Conservation (phyloP, 2,888 invertebrate genomes). For the Cerastis rubricosa region DNA sequence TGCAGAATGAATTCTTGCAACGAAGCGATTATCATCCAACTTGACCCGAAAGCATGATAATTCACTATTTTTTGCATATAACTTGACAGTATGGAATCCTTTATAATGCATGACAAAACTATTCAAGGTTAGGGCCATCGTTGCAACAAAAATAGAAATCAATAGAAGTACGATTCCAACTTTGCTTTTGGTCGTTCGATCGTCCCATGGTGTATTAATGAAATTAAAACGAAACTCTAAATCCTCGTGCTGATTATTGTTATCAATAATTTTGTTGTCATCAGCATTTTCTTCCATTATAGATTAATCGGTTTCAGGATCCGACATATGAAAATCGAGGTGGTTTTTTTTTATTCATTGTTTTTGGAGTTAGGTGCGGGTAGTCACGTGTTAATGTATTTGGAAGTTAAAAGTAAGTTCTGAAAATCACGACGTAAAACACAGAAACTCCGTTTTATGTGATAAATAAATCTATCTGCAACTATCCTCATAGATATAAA, state of each 20-base stretch:
- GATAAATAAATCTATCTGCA: not conserved
- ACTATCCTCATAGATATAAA: not conserved
- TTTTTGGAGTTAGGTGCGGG: not conserved
- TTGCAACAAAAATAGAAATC: slow-evolving; percentile 76
- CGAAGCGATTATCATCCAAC: slow-evolving; percentile 77
- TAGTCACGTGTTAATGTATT: not conserved
- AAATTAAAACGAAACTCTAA: slow-evolving; percentile 80
- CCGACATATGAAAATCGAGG: slow-evolving; percentile 30
- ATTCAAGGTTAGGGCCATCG: slow-evolving; percentile 75
- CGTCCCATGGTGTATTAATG: slow-evolving; percentile 84
- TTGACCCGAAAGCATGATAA: slow-evolving; percentile 79
- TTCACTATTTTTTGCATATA: slow-evolving; percentile 62
- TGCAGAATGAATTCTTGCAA: slow-evolving; percentile 81
- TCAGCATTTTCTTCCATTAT: slow-evolving; percentile 59
- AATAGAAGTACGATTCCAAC: slow-evolving; percentile 77
- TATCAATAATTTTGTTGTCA: slow-evolving; percentile 75
- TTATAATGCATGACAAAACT: slow-evolving; percentile 80
- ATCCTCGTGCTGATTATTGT: slow-evolving; percentile 67
- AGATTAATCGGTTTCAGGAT: not conserved
- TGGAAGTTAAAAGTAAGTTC: not conserved
- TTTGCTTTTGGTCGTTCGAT: slow-evolving; percentile 81
- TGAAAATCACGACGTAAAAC: not conserved
- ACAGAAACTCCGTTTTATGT: not conserved
- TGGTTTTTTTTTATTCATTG: slow-evolving; percentile 22
- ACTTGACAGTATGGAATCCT: slow-evolving; percentile 60